Evolutionary conservation across 2,888 invertebrate species (phyloP), one percentile per base, ranked within the genome.

Genomic region (Eremobia ochroleuca): DNA sequence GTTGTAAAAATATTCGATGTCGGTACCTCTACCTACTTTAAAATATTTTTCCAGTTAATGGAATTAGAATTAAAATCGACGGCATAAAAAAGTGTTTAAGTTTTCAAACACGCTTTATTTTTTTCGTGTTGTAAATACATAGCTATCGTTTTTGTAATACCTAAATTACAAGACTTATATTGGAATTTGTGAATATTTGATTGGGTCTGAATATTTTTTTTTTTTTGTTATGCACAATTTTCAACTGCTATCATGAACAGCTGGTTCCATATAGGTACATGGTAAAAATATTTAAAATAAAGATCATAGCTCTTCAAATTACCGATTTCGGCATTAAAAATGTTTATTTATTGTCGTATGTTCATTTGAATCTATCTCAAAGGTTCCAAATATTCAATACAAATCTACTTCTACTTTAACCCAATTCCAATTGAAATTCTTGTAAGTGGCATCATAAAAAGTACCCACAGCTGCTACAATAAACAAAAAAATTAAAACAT

Each of bases 401-500:
- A 34, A 34, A 61, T 21, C 4, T 34, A 13, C 4, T 34, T 34
- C 21, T 34, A 25, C 21, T 25, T 34, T 5, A 25, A 34, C 5
- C 25, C 11, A 25, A 5, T 61, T 25, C 25, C 25, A 34, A 61
- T 61, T 34, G 34, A 2, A 34, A 61, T 61, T 34, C 34, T 34
- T 61, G 25, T 18, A 34, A 18, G 18, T 34, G 21, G 21, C 34
- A 34, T 21, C 18, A 62, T 25, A 11, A 46, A 49, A 31, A 37
- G 5, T 40, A 13, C 25, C 21, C 28, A 28, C n/a, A 72, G 18
- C 2, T 68, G 5, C 5, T 18, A 58, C 2, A 58, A 43, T 0
- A 13, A 55, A 4, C 5, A 49, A 25, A 52, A 34, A 5, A 8
- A 28, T 72, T 61, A 84, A 71, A 84, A 84, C 25, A 84, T 31